phyloP scores from a whole-genome alignment of 2,888 invertebrate genomes.

The Tetropium fuscum region DNA sequence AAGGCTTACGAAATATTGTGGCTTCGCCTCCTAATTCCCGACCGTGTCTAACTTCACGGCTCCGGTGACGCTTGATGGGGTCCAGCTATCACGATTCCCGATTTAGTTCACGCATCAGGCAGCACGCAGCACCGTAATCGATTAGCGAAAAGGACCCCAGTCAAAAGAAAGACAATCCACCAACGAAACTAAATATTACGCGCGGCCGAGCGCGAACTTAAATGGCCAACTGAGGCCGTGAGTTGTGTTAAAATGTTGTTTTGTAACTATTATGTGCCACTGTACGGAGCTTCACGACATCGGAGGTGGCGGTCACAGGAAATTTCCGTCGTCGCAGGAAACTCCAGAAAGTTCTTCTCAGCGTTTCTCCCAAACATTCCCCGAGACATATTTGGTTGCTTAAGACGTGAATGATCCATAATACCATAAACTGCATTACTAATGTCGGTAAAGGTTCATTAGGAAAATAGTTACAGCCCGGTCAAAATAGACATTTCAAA shows the following conservation, averaged over 20 bases:
- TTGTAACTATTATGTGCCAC: constrained; percentile 41
- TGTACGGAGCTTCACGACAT: constrained; percentile 28
- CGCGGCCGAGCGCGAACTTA: constrained; percentile 57
- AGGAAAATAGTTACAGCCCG: too few species aligned
- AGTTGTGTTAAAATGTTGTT: constrained; percentile 52
- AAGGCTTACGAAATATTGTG: neutral
- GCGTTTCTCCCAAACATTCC: too few species aligned
- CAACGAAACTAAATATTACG: constrained; percentile 58
- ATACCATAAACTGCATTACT: too few species aligned
- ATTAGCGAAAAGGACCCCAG: constrained; percentile 35
- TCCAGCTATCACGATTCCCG: constrained; percentile 48
- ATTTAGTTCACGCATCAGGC: constrained; percentile 53
- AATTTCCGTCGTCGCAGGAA: too few species aligned
- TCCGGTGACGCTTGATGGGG: constrained; percentile 45
- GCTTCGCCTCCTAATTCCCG: constrained; percentile 1
- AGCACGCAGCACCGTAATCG: constrained; percentile 52
- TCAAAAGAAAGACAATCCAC: constrained; percentile 54
- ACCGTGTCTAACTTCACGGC: neutral
- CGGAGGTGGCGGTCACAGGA: too few species aligned
- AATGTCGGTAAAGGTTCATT: too few species aligned
- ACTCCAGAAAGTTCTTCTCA: too few species aligned
- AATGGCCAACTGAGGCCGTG: constrained; percentile 55
- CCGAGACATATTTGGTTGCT: too few species aligned
- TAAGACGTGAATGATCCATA: too few species aligned
- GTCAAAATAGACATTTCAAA: too few species aligned